phyloP scores from a whole-genome alignment of 2,113 vertebrate species.

The Centropristis striata region DNA sequence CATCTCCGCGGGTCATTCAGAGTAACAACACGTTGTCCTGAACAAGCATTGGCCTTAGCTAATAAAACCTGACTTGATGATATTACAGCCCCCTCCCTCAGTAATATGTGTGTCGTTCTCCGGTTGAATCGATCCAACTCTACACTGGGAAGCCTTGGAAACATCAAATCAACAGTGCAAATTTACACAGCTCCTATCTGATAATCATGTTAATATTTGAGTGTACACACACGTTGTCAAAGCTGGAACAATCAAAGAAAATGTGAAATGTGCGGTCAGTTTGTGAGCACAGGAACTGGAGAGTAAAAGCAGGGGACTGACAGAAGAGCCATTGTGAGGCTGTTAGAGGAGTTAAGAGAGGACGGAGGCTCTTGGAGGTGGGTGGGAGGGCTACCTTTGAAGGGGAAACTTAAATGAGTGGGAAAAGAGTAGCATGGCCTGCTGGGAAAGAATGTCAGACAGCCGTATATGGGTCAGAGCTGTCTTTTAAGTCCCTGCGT shows the following conservation, averaged over 20 bases:
- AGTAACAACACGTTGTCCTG: not conserved
- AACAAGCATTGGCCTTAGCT: slow-evolving; percentile 1
- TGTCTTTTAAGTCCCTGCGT: slow-evolving; percentile 56
- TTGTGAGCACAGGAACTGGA: slow-evolving; percentile 25
- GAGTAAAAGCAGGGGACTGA: slow-evolving; percentile 44
- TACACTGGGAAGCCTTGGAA: not conserved
- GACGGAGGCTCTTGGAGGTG: slow-evolving; percentile 21
- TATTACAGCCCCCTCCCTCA: not conserved
- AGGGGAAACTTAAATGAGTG: slow-evolving; percentile 66
- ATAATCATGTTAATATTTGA: slow-evolving; percentile 9
- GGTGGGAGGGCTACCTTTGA: slow-evolving; percentile 40
- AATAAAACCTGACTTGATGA: slow-evolving; percentile 14
- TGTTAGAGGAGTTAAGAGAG: slow-evolving; percentile 45
- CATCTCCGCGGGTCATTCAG: slow-evolving; percentile 32
- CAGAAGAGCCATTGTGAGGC: slow-evolving; percentile 70
- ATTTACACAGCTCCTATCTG: not conserved
- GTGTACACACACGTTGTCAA: not conserved
- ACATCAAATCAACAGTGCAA: slow-evolving; percentile 11
- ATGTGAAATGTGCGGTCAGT: slow-evolving; percentile 35
- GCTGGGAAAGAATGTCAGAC: slow-evolving; percentile 76
- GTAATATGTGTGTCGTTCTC: slow-evolving; percentile 3
- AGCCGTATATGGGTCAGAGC: slow-evolving; percentile 54
- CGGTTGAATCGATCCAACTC: slow-evolving; percentile 1
- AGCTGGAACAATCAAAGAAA: slow-evolving; percentile 19
- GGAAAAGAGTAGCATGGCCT: slow-evolving; percentile 61